A percentile compares a stretch with the other conserved stretches of the same genome.
These are phyloP conservation scores for Eonycteris spelaea DNA, from an alignment of 2,113 vertebrate species.

Conservation along the genomic window DNA sequence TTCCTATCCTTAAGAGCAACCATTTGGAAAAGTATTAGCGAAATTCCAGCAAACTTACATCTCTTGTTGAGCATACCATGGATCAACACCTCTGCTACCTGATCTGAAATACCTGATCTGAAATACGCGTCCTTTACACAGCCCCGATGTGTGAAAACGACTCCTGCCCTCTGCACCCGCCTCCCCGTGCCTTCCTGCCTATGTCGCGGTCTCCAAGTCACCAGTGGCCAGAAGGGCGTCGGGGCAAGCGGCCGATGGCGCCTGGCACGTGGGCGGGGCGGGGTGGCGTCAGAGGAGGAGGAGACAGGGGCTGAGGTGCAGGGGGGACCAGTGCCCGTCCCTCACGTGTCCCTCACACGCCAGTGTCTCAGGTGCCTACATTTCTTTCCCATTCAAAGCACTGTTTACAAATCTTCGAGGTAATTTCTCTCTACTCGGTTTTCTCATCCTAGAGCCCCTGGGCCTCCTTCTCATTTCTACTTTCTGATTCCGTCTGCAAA, in stretches of 20 bases:
- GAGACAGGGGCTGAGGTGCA: too few species aligned
- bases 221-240: neutral
- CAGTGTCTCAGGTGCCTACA: neutral
- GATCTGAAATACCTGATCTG: neutral
- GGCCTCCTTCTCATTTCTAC: neutral
- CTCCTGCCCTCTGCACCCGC: neutral
- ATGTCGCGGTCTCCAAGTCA: too few species aligned
- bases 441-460: neutral
- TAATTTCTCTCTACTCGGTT: neutral
- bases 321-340: too few species aligned
- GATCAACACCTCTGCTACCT: neutral
- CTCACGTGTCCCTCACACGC: too few species aligned
- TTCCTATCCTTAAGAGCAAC: neutral
- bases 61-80: neutral
- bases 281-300: too few species aligned
- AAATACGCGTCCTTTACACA: too few species aligned
- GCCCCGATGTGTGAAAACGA: neutral
- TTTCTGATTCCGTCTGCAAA: neutral
- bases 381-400: neutral
- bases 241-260: rapidly evolving
- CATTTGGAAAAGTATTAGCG: neutral
- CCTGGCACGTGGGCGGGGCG: too few species aligned
- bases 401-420: neutral
- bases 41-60: neutral
- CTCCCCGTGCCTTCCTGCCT: neutral